Evolutionary conservation across 2,888 invertebrate genomes (phyloP).

Genomic region (Gnatocerus cornutus): DNA sequence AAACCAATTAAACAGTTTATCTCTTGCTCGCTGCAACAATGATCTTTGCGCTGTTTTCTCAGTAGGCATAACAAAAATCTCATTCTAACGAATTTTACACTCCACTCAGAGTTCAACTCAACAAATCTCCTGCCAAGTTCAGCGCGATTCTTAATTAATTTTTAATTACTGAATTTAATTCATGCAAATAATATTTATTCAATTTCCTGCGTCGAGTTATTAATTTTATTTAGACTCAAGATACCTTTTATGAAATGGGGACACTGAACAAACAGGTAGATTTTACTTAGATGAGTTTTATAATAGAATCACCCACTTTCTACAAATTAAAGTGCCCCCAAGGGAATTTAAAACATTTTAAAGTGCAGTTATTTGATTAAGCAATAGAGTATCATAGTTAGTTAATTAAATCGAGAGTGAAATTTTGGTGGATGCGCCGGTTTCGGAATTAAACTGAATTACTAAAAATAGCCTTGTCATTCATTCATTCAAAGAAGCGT

Average conservation of each 20-base stretch:
- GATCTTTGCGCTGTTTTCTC: constrained; percentile 64
- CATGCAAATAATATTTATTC: constrained; percentile 35
- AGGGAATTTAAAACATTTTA: constrained; percentile 29
- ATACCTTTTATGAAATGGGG: constrained; percentile 24
- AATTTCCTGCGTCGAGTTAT: too few relatives aligned
- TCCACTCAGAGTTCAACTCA: constrained; percentile 1
- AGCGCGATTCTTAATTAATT: background rate
- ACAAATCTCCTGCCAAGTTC: constrained; percentile 1
- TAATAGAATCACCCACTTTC: constrained; percentile 41
- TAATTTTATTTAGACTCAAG: background rate
- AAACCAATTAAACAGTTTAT: constrained; percentile 71
- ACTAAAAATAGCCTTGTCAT: background rate
- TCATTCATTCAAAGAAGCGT: background rate
- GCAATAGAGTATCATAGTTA: background rate
- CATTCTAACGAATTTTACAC: constrained; percentile 48
- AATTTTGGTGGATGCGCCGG: constrained; percentile 45
- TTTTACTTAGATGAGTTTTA: constrained; percentile 34
- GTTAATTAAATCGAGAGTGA: too few relatives aligned
- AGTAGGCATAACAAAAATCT: constrained; percentile 62
- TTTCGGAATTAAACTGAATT: background rate
- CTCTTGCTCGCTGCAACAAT: constrained; percentile 70
- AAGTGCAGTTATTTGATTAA: background rate
- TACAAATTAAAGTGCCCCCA: constrained; percentile 29
- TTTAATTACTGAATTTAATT: background rate
- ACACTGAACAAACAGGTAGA: constrained; percentile 29